Evolutionary conservation across 2,113 vertebrate genomes (phyloP).

Genomic region (Corythornis madagascariensis): DNA sequence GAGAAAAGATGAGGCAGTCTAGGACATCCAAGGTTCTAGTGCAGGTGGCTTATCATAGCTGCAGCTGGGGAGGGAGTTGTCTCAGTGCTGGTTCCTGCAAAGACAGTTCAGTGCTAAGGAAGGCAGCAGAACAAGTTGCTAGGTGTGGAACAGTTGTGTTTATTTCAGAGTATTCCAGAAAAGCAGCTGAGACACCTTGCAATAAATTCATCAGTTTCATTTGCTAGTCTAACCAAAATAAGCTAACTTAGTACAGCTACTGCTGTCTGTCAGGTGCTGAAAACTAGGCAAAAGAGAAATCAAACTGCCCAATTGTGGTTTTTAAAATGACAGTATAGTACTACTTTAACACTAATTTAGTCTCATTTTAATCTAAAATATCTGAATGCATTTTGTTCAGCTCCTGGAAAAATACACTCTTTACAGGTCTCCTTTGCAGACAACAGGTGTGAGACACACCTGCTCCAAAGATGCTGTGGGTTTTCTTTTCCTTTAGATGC

Average conservation of each 20-base stretch:
- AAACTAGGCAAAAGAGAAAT: neutral
- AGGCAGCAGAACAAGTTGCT: neutral
- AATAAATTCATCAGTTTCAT: neutral
- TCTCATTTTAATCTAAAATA: neutral
- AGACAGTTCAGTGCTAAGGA: neutral
- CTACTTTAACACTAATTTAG: neutral
- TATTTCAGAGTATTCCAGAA: neutral
- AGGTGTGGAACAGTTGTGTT: neutral
- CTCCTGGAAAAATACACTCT: neutral
- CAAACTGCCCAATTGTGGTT: neutral
- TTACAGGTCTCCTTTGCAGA: neutral
- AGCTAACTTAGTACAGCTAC: neutral
- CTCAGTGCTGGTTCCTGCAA: neutral
- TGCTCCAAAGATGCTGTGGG: neutral
- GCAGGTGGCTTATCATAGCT: neutral
- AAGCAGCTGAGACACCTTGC: neutral
- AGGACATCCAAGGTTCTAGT: rapidly evolving
- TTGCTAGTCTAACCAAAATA: neutral
- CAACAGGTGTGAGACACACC: neutral
- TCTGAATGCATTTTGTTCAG: neutral
- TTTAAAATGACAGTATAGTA: neutral
- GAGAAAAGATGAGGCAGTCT: neutral
- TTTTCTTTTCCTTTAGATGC: neutral
- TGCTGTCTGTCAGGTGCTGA: neutral
- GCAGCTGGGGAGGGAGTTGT: neutral